Conservation (phyloP, 2,888 invertebrate genomes). For the Diaprepes abbreviatus region DNA sequence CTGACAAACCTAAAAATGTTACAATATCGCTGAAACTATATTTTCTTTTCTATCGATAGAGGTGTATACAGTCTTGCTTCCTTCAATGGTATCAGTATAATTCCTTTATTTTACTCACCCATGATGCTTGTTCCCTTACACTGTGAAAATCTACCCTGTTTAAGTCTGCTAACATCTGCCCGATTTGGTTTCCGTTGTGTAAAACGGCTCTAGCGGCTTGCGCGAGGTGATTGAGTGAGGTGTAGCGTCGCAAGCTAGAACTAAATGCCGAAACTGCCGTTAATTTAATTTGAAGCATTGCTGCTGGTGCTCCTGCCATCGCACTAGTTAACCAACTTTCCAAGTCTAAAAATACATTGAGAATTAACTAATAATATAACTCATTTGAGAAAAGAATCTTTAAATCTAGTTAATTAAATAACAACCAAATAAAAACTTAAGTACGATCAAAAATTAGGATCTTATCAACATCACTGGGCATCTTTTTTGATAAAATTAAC, state of each 20-base stretch:
- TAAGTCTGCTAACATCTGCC: slow-evolving; percentile 96
- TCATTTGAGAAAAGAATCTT: too few species aligned
- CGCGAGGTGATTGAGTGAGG: slow-evolving; percentile 96
- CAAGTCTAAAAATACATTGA: slow-evolving; percentile 70
- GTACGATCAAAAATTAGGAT: too few species aligned
- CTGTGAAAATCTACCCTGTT: slow-evolving; percentile 98
- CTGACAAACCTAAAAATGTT: slow-evolving; percentile 77
- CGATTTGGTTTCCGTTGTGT: slow-evolving; percentile 94
- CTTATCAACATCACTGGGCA: too few species aligned
- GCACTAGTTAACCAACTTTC: slow-evolving; percentile 90
- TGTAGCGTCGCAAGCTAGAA: slow-evolving; percentile 94
- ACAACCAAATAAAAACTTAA: too few species aligned
- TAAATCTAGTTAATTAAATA: too few species aligned
- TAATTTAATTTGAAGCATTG: slow-evolving; percentile 86
- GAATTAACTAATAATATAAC: too few species aligned
- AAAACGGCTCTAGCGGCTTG: slow-evolving; percentile 94
- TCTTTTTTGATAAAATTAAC: too few species aligned
- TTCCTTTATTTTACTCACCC: slow-evolving; percentile 73
- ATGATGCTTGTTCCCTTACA: slow-evolving; percentile 93
- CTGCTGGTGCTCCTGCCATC: slow-evolving; percentile 85
- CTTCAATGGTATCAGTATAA: too few species aligned
- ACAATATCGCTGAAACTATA: too few species aligned
- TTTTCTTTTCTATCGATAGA: too few species aligned
- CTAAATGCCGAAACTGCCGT: slow-evolving; percentile 91
- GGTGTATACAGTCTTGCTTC: too few species aligned